Evolutionary conservation across 2,113 vertebrate species (phyloP), one percentile per base, ranked within the genome.

Genomic region (Nicator chloris): DNA sequence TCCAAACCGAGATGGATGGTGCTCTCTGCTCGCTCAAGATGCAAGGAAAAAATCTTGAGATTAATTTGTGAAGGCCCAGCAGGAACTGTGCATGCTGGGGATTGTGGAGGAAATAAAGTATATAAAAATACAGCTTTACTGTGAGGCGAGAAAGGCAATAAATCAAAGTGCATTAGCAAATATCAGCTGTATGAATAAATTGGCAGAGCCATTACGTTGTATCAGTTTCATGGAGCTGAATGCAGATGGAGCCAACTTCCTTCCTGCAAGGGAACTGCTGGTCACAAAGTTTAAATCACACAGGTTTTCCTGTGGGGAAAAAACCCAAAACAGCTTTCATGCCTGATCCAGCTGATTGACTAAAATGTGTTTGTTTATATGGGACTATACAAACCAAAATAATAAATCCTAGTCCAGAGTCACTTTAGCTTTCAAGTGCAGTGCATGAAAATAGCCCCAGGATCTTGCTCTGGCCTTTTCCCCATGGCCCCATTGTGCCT

Each of bases 61-160:
- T 88, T 92, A 91, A 96, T 93, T 95, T 94, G 63, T 39, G 86
- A 79, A 82, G 49, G 64, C 85, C 91, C 94, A 95, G 92, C 93
- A 93, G 95, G 92, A 97, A 35, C 64, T 84, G 57, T 80, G 85
- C 51, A 75, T 88, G 71, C 65, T 53, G 64, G 26, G 51, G 90
- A 82, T 44, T 75, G 94, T 31, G 56, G 45, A 80, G 75, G 81
- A 96, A 84, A 95, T 90, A 92, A 88, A 95, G 64, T 37, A 70
- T 49, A 77, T 24, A 76, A 82, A 94, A 91, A 75, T 53, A 79
- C 57, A 86, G 66, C 49, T 90, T 86, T 90, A 37, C 40, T 92
- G 85, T 59, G 77, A 59, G 73, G 44, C 30, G 6, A 81, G 73
- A 79, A 90, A 79, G 90, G 26, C 47, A 78, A 93, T 96, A 96